phyloP scores from a whole-genome alignment of 2,797 vertebrate genomes.

The Rhincodon typus region DNA sequence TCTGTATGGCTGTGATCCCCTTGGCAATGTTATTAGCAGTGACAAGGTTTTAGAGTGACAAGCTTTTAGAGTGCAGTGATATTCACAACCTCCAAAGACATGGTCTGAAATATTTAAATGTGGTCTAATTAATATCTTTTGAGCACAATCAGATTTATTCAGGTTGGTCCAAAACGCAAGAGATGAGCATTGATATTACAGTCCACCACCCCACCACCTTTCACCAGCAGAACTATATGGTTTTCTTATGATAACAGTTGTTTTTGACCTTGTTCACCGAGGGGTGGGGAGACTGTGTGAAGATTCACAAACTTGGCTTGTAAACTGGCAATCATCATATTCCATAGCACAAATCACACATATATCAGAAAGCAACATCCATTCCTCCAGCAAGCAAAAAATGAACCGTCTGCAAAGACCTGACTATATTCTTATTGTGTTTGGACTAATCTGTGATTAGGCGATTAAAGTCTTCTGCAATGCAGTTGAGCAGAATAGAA shows the following conservation, averaged over 20 bases:
- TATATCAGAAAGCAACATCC: neutral
- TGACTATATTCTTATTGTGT: neutral
- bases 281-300: neutral
- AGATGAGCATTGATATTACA: neutral
- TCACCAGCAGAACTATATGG: neutral
- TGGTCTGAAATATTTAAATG: neutral
- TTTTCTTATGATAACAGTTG: neutral
- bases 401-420: neutral
- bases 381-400: neutral
- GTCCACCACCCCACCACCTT: neutral
- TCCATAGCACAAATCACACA: neutral
- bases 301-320: neutral
- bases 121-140: neutral
- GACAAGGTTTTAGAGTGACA: no score
- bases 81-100: neutral
- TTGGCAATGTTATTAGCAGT: neutral
- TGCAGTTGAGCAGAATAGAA: neutral
- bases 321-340: neutral
- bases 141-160: slow-evolving; percentile 22
- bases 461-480: neutral
- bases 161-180: neutral
- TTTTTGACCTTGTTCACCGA: neutral
- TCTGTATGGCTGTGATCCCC: neutral
- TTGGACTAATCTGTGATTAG: neutral
- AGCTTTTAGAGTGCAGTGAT: neutral